Evolutionary conservation across 1,140 invertebrate species (phyloP), one percentile per base, ranked within the genome.

Genomic region (Cardiocondyla obscurior): DNA sequence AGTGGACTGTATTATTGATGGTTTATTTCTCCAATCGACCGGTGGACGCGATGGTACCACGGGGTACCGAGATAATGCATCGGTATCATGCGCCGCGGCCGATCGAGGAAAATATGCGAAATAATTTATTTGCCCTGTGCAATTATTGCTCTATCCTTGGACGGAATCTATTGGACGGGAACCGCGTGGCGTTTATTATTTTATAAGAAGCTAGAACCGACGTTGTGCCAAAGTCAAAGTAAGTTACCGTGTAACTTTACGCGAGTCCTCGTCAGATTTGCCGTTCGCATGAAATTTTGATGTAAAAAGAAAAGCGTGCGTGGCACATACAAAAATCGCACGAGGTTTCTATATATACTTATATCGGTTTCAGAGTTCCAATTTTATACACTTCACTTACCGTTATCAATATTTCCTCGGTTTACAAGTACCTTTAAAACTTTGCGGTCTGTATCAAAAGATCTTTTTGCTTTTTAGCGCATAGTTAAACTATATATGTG

Each of bases 21-120:
- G 62, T 55, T 74, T 86, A 86, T 86, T 85, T 83, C 76, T 82
- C n/a, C 65, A 69, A 86, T 86, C 83, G 76, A 85, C 72, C 76
- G 53, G 53, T 51, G 42, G 49, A 69, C n/a, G n/a, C n/a, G 67
- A 58, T 73, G 33, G 70, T 82, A 74, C 53, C 67, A 69, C 76
- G 46, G 19, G 7, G 10, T 46, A 85, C 64, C 69, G 60, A 82
- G 44, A n/a, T 42, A 19, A 16, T 69, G 58, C 46, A 82, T 81
- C 58, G 22, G 22, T 62, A 74, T 39, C 28, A 30, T 30, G 30
- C 28, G 55, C 46, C 16, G n/a, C n/a, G 30, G 33, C 30, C 44
- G 46, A 53, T 53, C 58, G 49, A 28, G 55, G 58, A 67, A 73
- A 85, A 85, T 57, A 76, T 58, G 16, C 30, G 33, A 22, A 81